Base-by-base conservation (phyloP, 1,140 invertebrate genomes). In the Oedothorax gibbosus region DNA sequence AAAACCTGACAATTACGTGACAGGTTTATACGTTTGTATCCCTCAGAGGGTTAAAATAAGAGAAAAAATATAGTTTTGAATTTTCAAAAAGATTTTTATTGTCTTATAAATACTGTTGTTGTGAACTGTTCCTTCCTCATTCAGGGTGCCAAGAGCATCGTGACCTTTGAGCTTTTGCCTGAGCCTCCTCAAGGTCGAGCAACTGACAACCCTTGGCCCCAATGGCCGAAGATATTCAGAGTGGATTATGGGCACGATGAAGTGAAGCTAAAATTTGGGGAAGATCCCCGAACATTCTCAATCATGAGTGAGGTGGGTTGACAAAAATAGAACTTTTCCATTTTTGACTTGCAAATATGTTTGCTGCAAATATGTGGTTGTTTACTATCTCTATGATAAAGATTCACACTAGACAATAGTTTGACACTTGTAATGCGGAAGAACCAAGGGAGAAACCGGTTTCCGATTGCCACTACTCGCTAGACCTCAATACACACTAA, bases 211-310 rank as follows among this genome's bases (percentile, higher is more conserved):
- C 98, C 98, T 8, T 99, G 98, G 98, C 98, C 98, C 4, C 97
- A 99, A 88, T 99, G 95, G 93, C 98, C 98, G 0, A 93, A 96
- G 89, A 94, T 99, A 9, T 99, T 99, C 92, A 95, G 97, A 87
- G 94, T 99, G 4, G 98, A 99, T 90, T 99, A 99, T 89, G 98
- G 98, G 0, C 98, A 99, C 88, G 98, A 99, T 89, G 98, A 99
- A 91, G 97, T 98, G 0, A 94, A 94, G 89, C 91, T 97, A 0
- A 96, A 96, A 89, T 96, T 94, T 91, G 98, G 98, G 9, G 93
- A 94, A 60, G 98, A 99, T 92, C 98, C 98, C 7, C 92, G 98
- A 54, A 94, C 96, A 87, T 99, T 97, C 90, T 96, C 94, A 85
- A 97, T 97, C 73, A 93, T 97, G 77, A 98, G 96, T 88, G 98